Percentiles rank a stretch among this genome's conserved stretches.
These are phyloP conservation scores for Astropecten irregularis DNA, from an alignment of 53 echinoderm and acorn worm species.

Conservation along the genomic window DNA sequence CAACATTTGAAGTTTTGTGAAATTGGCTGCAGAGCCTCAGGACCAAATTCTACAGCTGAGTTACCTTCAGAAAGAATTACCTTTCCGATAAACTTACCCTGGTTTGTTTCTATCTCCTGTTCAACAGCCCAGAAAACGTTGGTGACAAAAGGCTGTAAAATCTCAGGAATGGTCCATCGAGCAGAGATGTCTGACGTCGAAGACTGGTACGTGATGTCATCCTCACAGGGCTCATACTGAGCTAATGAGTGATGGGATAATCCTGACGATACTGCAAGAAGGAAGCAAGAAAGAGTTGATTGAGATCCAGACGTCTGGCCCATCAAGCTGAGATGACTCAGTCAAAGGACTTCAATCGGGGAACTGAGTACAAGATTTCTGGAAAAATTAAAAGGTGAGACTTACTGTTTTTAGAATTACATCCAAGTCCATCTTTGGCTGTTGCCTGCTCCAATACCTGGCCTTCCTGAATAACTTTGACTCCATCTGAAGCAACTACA, in stretches of 20 bases:
- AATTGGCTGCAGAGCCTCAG: no score
- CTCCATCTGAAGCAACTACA: constrained; percentile 33
- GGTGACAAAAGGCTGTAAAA: constrained; percentile 25
- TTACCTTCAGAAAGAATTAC: no score
- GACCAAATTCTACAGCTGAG: no score
- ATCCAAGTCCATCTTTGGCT: constrained; percentile 39
- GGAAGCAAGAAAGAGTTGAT: no score
- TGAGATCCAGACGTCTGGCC: no score
- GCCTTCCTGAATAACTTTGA: constrained; percentile 35
- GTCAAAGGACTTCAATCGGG: no score
- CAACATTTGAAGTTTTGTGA: no score
- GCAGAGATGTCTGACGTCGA: constrained; percentile 30
- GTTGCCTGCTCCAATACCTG: neutral
- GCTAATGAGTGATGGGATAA: constrained; percentile 21
- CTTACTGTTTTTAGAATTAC: constrained; percentile 33
- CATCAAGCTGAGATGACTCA: no score
- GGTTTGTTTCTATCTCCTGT: constrained; percentile 20
- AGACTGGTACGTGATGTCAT: constrained; percentile 40
- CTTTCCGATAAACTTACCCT: no score
- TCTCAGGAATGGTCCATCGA: constrained; percentile 54
- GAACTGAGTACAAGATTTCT: no score
- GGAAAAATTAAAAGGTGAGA: no score
- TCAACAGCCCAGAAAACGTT: constrained; percentile 47
- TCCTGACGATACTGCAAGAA: no score
- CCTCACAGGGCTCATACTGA: neutral